phyloP scores from a whole-genome alignment of 2,888 invertebrate genomes.

The Dicranocentrus wangi region DNA sequence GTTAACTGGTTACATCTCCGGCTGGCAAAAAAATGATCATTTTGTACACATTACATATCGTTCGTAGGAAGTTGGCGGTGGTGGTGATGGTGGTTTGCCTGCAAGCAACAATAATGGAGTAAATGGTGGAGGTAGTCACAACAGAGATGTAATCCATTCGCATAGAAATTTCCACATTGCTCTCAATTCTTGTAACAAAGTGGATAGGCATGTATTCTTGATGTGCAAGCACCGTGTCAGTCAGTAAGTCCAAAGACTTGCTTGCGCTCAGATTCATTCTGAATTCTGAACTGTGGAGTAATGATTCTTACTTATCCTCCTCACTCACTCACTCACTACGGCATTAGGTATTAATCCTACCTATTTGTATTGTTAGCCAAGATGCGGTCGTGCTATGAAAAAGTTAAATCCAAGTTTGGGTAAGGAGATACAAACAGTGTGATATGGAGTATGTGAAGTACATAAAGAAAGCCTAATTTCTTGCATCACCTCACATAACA shows the following conservation, averaged over 20 bases:
- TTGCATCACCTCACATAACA: slow-evolving; percentile 39
- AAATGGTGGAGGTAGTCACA: slow-evolving; percentile 28
- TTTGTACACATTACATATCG: background rate
- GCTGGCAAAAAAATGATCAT: slow-evolving; percentile 26
- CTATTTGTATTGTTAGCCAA: slow-evolving; percentile 12
- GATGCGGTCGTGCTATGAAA: slow-evolving; percentile 65
- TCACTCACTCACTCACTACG: background rate
- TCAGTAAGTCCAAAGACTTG: slow-evolving; percentile 46
- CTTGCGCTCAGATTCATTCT: slow-evolving; percentile 11
- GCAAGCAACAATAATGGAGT: slow-evolving; percentile 29
- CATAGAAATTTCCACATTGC: slow-evolving; percentile 32
- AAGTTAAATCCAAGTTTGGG: slow-evolving; percentile 68
- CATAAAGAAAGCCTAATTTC: slow-evolving; percentile 45
- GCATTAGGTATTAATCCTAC: background rate
- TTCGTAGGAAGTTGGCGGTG: background rate
- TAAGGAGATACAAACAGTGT: slow-evolving; percentile 40
- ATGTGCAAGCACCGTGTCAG: slow-evolving; percentile 57
- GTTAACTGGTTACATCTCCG: slow-evolving; percentile 37
- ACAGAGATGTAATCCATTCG: slow-evolving; percentile 45
- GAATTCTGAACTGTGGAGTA: slow-evolving; percentile 12
- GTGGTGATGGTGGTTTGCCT: slow-evolving; percentile 46
- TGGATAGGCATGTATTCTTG: slow-evolving; percentile 61
- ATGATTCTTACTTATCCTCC: slow-evolving; percentile 3
- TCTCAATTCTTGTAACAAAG: slow-evolving; percentile 45
- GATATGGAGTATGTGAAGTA: slow-evolving; percentile 1